Base-by-base conservation (phyloP, 2,797 vertebrate genomes). In the Melopsittacus undulatus region DNA sequence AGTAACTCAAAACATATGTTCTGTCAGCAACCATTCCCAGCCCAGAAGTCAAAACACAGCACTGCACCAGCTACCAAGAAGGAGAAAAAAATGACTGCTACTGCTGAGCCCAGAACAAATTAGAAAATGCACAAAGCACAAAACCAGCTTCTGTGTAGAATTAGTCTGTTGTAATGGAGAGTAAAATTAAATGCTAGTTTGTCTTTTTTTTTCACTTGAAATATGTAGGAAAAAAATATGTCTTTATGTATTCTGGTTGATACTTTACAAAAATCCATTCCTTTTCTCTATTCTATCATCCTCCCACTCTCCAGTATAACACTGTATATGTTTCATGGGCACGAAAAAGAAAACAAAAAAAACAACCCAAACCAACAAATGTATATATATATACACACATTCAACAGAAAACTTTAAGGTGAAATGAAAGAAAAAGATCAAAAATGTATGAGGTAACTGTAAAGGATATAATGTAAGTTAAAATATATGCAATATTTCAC, bases 341-440 rank as follows among this genome's bases (percentile, higher is more conserved):
- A 48, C 10, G 15, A 73, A 62, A 20, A 75, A 84, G 6, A 20
- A 45, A n/a, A 75, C 54, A 52, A 61, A n/a, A 36, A n/a, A 1
- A 52, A 61, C n/a, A n/a, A 30, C 2, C 0, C 10, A 52, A 32
- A 54, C 52, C 12, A 3, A 1, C 4, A 10, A 1, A 30, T 4
- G 13, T 5, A 26, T 4, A 30, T 10, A 36, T 4, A 32, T 56
- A 23, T 32, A 56, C 21, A 42, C 5, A 42, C 9, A 54, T 75
- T 36, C 24, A 69, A 51, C n/a, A 48, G 7, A n/a, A 63, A 74
- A 63, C 10, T 40, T 20, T 42, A 67, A 80, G 20, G 4, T 78
- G n/a, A n/a, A 49, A 36, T 24, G 8, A 68, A 75, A 72, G 23
- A 52, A 61, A 87, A 45, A 51, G 40, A 40, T 36, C 3, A 63